These are phyloP conservation scores for Neoascia interrupta DNA, from an alignment of 2,888 invertebrate species.

Conservation along the genomic window DNA sequence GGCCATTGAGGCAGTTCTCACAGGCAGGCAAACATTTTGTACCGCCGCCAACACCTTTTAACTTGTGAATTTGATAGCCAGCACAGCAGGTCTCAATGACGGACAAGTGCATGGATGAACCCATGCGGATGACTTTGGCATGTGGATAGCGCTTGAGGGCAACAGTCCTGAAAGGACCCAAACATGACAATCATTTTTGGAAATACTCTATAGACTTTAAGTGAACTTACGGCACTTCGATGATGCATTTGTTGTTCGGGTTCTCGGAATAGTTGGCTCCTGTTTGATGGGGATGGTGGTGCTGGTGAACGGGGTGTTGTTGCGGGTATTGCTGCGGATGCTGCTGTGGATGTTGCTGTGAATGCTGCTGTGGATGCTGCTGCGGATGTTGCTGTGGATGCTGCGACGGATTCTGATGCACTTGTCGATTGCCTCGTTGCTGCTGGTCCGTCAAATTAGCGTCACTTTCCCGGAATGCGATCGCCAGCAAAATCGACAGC, in stretches of 20 bases:
- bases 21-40: slow-evolving; percentile 74
- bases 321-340: slow-evolving; percentile 14
- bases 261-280: slow-evolving; percentile 7
- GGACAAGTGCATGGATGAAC: slow-evolving; percentile 81
- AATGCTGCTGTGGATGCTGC: slow-evolving; percentile 11
- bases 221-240: slow-evolving; percentile 77
- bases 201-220: background rate
- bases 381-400: slow-evolving; percentile 35
- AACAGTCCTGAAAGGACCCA: slow-evolving; percentile 70
- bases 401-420: slow-evolving; percentile 16
- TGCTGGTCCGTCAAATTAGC: slow-evolving; percentile 34
- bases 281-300: slow-evolving; percentile 11
- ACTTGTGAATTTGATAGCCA: slow-evolving; percentile 81
- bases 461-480: slow-evolving; percentile 20
- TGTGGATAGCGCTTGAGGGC: slow-evolving; percentile 73
- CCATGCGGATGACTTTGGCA: slow-evolving; percentile 72
- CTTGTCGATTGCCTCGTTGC: slow-evolving; percentile 11
- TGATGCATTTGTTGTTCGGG: slow-evolving; percentile 72
- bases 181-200: background rate
- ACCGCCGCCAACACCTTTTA: slow-evolving; percentile 71
- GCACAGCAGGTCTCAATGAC: slow-evolving; percentile 86
- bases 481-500: slow-evolving; percentile 13
- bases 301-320: background rate
- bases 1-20: slow-evolving; percentile 76
- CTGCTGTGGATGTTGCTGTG: slow-evolving; percentile 21